Percentiles rank a stretch among this genome's conserved stretches.
These are phyloP conservation scores for Ectemnius cavifrons DNA, from an alignment of 2,888 invertebrate genomes.

Conservation along the genomic window DNA sequence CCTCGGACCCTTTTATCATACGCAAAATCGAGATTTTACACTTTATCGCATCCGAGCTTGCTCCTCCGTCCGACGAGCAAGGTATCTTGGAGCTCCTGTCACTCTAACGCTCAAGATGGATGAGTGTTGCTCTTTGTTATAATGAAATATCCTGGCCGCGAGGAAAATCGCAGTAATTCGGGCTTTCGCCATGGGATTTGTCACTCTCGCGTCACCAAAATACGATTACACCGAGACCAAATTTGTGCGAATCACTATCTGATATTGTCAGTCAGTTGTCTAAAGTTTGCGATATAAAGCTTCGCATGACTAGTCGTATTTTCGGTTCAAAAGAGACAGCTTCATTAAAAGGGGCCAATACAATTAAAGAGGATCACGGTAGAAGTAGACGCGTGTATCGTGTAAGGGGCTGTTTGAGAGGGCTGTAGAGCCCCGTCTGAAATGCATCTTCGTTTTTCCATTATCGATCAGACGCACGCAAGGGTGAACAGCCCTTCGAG, in stretches of 20 bases:
- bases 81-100: background rate
- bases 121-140: background rate
- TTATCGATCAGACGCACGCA: constrained; percentile 59
- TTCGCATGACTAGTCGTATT: constrained; percentile 47
- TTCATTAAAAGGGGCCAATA: constrained; percentile 61
- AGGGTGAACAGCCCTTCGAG: constrained; percentile 62
- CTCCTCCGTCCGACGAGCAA: background rate
- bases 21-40: constrained; percentile 22
- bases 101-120: background rate
- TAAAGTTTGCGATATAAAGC: too few relatives aligned
- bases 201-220: constrained; percentile 1
- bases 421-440: constrained; percentile 53
- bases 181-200: constrained; percentile 1
- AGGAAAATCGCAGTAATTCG: background rate
- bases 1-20: constrained; percentile 22
- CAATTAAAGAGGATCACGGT: constrained; percentile 56
- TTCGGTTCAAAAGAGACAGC: constrained; percentile 55
- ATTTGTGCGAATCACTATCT: background rate
- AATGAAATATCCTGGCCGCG: background rate
- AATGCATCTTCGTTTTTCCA: constrained; percentile 61
- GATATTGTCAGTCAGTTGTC: background rate
- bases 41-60: constrained; percentile 21
- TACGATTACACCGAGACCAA: background rate
- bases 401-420: constrained; percentile 18
- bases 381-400: constrained; percentile 52